phyloP scores from a whole-genome alignment of 2,797 vertebrate species.

The Silurus lanzhouensis region DNA sequence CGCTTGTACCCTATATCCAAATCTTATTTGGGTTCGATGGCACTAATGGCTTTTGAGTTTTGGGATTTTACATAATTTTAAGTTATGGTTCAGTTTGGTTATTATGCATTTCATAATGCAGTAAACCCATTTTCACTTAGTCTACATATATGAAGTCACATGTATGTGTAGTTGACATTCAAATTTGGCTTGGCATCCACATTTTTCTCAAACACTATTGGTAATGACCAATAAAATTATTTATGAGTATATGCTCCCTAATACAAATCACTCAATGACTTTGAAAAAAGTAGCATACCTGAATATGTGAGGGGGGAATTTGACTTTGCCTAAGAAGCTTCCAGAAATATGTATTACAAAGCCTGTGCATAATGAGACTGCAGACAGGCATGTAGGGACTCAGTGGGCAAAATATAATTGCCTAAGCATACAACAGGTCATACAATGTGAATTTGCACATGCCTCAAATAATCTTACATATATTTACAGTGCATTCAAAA shows the following conservation, averaged over 20 bases:
- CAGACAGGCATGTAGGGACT: constrained; percentile 2
- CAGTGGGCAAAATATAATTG: not conserved
- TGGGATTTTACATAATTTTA: not conserved
- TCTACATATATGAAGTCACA: not conserved
- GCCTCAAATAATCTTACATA: constrained; percentile 22
- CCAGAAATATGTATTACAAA: constrained; percentile 29
- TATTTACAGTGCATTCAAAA: not conserved
- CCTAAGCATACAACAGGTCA: not conserved
- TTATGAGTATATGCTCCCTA: not conserved
- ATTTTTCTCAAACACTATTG: not conserved
- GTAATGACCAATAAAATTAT: not conserved
- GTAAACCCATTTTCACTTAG: not conserved
- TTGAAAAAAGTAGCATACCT: not conserved
- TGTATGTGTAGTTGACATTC: not conserved
- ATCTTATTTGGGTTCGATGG: not conserved
- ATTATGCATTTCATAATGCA: not conserved
- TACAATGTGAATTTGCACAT: not conserved
- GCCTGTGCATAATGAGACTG: constrained; percentile 6
- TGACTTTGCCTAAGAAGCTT: constrained; percentile 17
- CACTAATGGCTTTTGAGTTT: not conserved
- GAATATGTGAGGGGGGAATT: constrained; percentile 1
- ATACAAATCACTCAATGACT: not conserved
- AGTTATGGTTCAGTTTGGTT: no score
- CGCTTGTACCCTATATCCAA: not conserved
- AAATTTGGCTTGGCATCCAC: not conserved